Evolutionary conservation across 2,888 invertebrate genomes (phyloP), one percentile per base, ranked within the genome.

Genomic region (Pseudoips prasinana): DNA sequence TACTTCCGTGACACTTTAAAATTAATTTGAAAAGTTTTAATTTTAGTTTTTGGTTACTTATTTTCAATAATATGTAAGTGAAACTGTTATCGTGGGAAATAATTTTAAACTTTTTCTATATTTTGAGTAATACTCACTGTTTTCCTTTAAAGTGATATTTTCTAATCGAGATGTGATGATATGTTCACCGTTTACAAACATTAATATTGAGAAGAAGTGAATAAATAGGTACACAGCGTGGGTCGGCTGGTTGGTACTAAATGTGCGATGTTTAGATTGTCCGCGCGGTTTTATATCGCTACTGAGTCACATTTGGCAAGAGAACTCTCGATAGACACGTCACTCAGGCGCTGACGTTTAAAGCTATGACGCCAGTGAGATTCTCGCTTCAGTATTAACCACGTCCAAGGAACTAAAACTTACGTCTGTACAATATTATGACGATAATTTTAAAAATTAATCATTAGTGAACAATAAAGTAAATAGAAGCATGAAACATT

Each of bases 221-320:
- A 39, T 47, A 35, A 30, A 34, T 28, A 38, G 44, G 46, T 54
- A 56, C 52, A 45, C 58, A 48, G 58, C 46, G 30, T 39, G 38
- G 50, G 43, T 38, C 59, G 58, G 46, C 42, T 62, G 60, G 55
- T 59, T 55, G 59, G 58, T 65, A 59, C 58, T 46, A 64, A 84
- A 73, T 87, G 85, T 61, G 62, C 56, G 49, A 44, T 62, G 60
- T 51, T 50, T 49, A 58, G 64, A 67, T 59, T 57, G 52, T 46
- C 51, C 49, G 55, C 55, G 58, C 56, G 58, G 69, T 75, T 85
- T 81, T 87, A 87, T 87, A 87, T 75, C 54, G 59, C 47, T 29
- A 43, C 61, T 83, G 85, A 83, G 48, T 84, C 82, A 57, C 40
- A 73, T 67, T 85, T 85, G 85, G 85, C 84, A 81, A 64, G 71